Conservation (phyloP, 2,113 vertebrate genomes). For the Boleophthalmus pectinirostris region DNA sequence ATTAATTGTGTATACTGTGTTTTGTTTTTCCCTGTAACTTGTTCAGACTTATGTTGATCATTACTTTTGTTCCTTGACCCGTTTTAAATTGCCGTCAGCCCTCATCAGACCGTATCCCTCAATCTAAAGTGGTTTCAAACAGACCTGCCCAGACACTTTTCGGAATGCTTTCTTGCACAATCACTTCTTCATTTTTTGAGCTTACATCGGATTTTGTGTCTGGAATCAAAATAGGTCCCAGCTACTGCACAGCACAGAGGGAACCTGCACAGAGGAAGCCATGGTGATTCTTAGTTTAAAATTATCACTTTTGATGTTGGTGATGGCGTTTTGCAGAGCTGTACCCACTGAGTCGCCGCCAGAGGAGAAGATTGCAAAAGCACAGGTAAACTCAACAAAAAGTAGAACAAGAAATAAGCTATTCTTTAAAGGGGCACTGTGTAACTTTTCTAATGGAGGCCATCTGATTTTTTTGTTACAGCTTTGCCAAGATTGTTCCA, state of each 20-base stretch:
- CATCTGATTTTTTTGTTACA: too few relatives aligned
- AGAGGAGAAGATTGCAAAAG: slow-evolving; percentile 42
- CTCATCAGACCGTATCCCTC: neutral
- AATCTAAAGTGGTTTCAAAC: neutral
- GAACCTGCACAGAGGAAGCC: neutral
- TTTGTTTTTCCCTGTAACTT: neutral
- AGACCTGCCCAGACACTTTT: slow-evolving; percentile 42
- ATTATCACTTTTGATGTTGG: slow-evolving; percentile 1
- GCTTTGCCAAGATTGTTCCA: too few relatives aligned
- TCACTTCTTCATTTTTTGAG: slow-evolving; percentile 11
- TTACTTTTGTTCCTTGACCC: neutral
- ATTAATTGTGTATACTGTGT: neutral
- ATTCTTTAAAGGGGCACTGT: too few relatives aligned
- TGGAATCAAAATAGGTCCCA: neutral
- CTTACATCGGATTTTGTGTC: neutral
- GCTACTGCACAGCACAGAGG: neutral
- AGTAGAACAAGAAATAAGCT: too few relatives aligned
- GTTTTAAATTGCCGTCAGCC: neutral
- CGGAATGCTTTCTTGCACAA: slow-evolving; percentile 39
- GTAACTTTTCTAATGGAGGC: too few relatives aligned
- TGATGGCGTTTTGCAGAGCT: slow-evolving; percentile 26
- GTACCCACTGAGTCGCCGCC: slow-evolving; percentile 16
- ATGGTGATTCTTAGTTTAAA: slow-evolving; percentile 29
- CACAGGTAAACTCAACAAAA: slow-evolving; percentile 38
- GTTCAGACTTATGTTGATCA: neutral